Base-by-base conservation (phyloP, 1,140 invertebrate species). In the Dendrolimus kikuchii region DNA sequence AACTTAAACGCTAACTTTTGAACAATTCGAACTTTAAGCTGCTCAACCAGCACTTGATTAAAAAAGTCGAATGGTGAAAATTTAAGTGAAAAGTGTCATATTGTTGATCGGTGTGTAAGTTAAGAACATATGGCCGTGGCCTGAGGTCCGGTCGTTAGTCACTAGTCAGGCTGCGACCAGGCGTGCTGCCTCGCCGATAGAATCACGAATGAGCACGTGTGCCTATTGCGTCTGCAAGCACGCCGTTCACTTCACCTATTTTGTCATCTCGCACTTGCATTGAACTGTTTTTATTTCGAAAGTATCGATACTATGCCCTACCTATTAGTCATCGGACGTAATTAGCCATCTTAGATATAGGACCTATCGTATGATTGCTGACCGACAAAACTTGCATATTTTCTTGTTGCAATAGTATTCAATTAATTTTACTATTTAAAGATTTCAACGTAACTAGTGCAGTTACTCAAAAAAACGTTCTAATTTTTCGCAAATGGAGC, bases 131-230 rank as follows among this genome's bases (percentile, higher is more conserved):
- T 83, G 80, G 79, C 68, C 74, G 54, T 74, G 70, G 60, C 56
- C 68, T 59, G 65, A 71, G 71, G 68, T 76, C 71, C 74, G 73
- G 62, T 62, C 62, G 55, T 40, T 51, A 41, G 50, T 51, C 41
- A 43, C 23, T 23, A 23, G 23, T 68, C 65, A 66, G 61, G 63
- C 64, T 60, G 62, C 55, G 64, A 66, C 68, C 54, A 62, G 62
- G 72, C 73, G 73, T 75, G 74, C 59, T 57, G 60, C 48, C 52
- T 59, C 63, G 66, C 70, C 71, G 64, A 79, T 76, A 77, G 77
- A 77, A 74, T 77, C 76, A 77, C 74, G 77, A 80, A 50, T 62
- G 62, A 74, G 71, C 81, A 85, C 81, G 77, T 85, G 78, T 68
- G 63, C 68, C 60, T 70, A 77, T 68, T 71, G 64, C 66, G 62